phyloP scores from a whole-genome alignment of 2,797 vertebrate species.

The Austrolebias charrua region DNA sequence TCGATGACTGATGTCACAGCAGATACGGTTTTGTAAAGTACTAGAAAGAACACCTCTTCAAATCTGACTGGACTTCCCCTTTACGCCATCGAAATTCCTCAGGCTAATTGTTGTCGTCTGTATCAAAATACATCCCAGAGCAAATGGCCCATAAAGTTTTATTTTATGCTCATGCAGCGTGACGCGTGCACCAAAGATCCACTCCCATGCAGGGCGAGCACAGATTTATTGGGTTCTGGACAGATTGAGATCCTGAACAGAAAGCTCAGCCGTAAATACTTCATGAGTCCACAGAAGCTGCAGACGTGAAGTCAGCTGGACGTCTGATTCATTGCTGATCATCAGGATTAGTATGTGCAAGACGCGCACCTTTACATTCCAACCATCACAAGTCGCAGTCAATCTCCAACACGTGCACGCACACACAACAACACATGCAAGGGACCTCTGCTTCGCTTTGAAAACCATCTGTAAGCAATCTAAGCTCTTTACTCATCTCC shows the following conservation, averaged over 20 bases:
- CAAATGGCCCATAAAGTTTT: slow-evolving; percentile 34
- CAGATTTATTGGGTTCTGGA: slow-evolving; percentile 47
- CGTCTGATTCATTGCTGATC: slow-evolving; percentile 31
- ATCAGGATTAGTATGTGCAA: slow-evolving; percentile 44
- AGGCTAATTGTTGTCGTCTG: slow-evolving; percentile 6
- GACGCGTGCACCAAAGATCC: slow-evolving; percentile 8
- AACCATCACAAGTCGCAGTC: slow-evolving; percentile 31
- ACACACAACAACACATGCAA: slow-evolving; percentile 1
- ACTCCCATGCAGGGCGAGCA: slow-evolving; percentile 7
- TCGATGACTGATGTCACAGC: no score
- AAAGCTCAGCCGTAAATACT: slow-evolving; percentile 19
- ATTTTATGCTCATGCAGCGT: slow-evolving; percentile 22
- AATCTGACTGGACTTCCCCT: no score
- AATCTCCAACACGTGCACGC: neutral
- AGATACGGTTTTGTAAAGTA: no score
- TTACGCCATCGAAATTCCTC: no score
- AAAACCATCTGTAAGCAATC: slow-evolving; percentile 82
- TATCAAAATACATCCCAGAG: neutral
- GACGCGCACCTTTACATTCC: slow-evolving; percentile 60
- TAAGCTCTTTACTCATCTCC: slow-evolving; percentile 66
- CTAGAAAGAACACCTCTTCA: no score
- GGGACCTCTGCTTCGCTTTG: slow-evolving; percentile 47
- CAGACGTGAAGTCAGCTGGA: slow-evolving; percentile 46
- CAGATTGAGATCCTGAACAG: slow-evolving; percentile 10
- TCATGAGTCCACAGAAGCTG: slow-evolving; percentile 23